Base-by-base conservation (phyloP, 2,888 invertebrate genomes). In the Clivina fossor region DNA sequence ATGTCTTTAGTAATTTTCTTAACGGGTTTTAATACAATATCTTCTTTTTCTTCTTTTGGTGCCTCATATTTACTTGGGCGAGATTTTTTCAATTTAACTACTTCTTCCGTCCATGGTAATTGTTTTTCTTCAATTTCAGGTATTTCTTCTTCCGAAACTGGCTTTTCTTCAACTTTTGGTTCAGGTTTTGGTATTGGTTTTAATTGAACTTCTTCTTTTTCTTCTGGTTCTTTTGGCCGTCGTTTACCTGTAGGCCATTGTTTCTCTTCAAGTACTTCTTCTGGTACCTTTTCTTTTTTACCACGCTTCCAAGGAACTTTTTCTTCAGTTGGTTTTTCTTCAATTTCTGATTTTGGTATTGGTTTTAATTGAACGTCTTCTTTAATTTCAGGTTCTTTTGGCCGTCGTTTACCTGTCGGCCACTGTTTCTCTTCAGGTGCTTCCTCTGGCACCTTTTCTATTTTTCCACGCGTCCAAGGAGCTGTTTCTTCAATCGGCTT, bases 51-150 rank as follows among this genome's bases (percentile, higher is more conserved):
- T 56, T 66, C 60, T 38, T 58, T 58, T 28, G 46, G 37, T n/a
- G 32, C 37, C 43, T 58, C 46, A 44, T 60, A 49, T 26, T 58
- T 57, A 48, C 59, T 51, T 32, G 55, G 58, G 58, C 69, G 68
- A 5, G 53, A 19, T 24, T 66, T 50, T 57, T 69, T 66, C 13
- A 61, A 44, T 11, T 46, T 38, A 32, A 56, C 38, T 8, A 50
- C 47, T 53, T 61, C 50, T 64, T 84, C 78, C 4, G 79, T 85
- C 80, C 80, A 80, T 5, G 79, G 76, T 58, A 18, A 49, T 32
- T 51, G 56, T 58, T 64, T 40, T 38, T 44, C 63, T 56, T 53
- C n/a, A 55, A 57, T 59, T 56, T 67, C 56, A 33, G 58, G 40
- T 60, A 61, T 9, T 55, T 57, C 53, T 53, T 56, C 55, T 48